These are phyloP conservation scores for Mythimna albipuncta DNA, from an alignment of 2,888 invertebrate genomes.

Conservation along the genomic window DNA sequence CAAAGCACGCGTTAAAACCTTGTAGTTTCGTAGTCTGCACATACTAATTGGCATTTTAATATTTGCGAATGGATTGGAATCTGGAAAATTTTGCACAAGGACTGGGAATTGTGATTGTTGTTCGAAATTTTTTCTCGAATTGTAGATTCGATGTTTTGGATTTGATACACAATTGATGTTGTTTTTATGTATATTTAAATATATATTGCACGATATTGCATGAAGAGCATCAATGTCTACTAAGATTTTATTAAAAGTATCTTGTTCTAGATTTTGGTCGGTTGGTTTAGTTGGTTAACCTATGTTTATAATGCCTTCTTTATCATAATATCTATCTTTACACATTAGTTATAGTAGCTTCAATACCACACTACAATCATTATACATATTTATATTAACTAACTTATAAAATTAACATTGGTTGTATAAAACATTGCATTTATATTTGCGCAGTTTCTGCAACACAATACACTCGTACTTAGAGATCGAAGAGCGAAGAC, in stretches of 20 bases:
- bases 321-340: constrained; percentile 47
- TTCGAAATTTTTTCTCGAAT: constrained; percentile 65
- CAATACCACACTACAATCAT: constrained; percentile 42
- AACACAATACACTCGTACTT: constrained; percentile 89
- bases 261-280: constrained; percentile 31
- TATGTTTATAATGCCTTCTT: constrained; percentile 19
- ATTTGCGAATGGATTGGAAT: constrained; percentile 78
- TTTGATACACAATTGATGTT: constrained; percentile 57
- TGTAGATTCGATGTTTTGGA: constrained; percentile 65
- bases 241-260: constrained; percentile 32
- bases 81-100: constrained; percentile 69
- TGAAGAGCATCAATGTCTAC: constrained; percentile 37
- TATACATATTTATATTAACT: constrained; percentile 48
- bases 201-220: constrained; percentile 61
- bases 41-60: constrained; percentile 87
- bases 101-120: constrained; percentile 70
- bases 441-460: constrained; percentile 87
- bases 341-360: constrained; percentile 55
- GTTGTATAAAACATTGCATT: constrained; percentile 72
- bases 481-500: constrained; percentile 85
- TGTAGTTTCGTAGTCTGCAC: constrained; percentile 88
- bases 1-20: constrained; percentile 83
- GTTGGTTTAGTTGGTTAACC: constrained; percentile 32
- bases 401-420: constrained; percentile 68
- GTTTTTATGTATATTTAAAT: constrained; percentile 59